Evolutionary conservation across 1,140 invertebrate species (phyloP), one percentile per base, ranked within the genome.

Genomic region (Nasonia vitripennis): DNA sequence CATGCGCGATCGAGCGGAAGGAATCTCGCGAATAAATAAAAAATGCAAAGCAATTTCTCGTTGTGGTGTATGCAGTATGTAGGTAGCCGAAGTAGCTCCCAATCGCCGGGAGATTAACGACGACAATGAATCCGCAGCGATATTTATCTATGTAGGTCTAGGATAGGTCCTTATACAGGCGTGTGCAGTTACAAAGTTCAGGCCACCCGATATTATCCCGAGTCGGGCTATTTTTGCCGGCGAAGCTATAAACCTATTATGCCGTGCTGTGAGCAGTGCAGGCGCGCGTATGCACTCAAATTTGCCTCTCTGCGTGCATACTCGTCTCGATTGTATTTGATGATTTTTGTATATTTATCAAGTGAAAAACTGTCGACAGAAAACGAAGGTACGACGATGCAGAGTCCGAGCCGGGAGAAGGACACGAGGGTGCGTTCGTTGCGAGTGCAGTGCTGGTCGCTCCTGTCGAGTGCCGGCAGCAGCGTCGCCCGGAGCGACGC

Each of bases 61-160:
- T 1, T 45, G 41, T 45, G 41, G 41, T 45, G 9, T 45, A 45
- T 41, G 10, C 14, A n/a, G n/a, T 27, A 27, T 0, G 27, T 27
- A n/a, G 37, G 34, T 41, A 62, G 31, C 5, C 4, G n/a, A 10
- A 55, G 51, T 20, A 55, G 17, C 17, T 45, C 73, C 79, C 34
- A 78, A 78, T 78, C 12, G 31, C 77, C 37, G 45, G 67, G 80
- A 87, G 80, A 85, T 85, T 87, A 85, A 85, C 78, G 83, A 81
- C 78, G 80, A 85, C 51, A 67, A 74, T 81, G 83, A 79, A 87
- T 80, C 45, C 78, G 14, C 5, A 27, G 37, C 31, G 86, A 87
- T 87, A 83, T 78, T 84, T 82, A 87, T 87, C 87, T 86, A 87
- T 82, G 11, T 87, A 87, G 87, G 87, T 87, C 87, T 87, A 87